These are phyloP conservation scores for Subanguina moxae DNA, from an alignment of 1,140 invertebrate species.

Conservation along the genomic window DNA sequence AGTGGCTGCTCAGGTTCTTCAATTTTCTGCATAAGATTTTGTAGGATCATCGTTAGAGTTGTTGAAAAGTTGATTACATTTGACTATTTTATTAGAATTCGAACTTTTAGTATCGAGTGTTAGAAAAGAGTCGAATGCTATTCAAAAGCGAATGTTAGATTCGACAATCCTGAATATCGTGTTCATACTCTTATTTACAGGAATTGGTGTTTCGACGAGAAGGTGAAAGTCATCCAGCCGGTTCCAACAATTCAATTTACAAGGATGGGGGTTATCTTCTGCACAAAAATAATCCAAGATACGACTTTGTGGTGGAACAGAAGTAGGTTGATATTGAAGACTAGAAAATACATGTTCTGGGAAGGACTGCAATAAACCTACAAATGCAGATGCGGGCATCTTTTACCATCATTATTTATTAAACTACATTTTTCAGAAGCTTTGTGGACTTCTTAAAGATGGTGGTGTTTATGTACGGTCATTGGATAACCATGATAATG, in stretches of 20 bases:
- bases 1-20: slow-evolving; percentile 72
- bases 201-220: slow-evolving; percentile 47
- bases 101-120: slow-evolving; percentile 14
- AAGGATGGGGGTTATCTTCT: slow-evolving; percentile 32
- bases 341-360: not conserved
- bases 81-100: slow-evolving; percentile 17
- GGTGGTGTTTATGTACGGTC: slow-evolving; percentile 54
- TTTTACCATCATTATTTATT: too few species aligned
- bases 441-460: slow-evolving; percentile 57
- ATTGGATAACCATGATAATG: slow-evolving; percentile 57
- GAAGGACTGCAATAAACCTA: too few species aligned
- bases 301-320: slow-evolving; percentile 55
- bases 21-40: not conserved
- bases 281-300: slow-evolving; percentile 46
- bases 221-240: slow-evolving; percentile 46
- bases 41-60: too few species aligned
- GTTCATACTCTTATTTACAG: slow-evolving; percentile 63
- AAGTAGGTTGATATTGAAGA: slow-evolving; percentile 22
- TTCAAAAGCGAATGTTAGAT: too few species aligned
- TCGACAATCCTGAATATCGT: not conserved
- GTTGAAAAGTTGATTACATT: too few species aligned
- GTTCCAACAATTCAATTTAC: slow-evolving; percentile 53
- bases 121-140: too few species aligned
- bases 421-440: slow-evolving; percentile 36
- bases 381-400: too few species aligned